Percentiles rank a stretch among this genome's conserved stretches.
Evolutionary conservation across 1,140 invertebrate genomes (phyloP).

Genomic region (Coptotermes formosanus): DNA sequence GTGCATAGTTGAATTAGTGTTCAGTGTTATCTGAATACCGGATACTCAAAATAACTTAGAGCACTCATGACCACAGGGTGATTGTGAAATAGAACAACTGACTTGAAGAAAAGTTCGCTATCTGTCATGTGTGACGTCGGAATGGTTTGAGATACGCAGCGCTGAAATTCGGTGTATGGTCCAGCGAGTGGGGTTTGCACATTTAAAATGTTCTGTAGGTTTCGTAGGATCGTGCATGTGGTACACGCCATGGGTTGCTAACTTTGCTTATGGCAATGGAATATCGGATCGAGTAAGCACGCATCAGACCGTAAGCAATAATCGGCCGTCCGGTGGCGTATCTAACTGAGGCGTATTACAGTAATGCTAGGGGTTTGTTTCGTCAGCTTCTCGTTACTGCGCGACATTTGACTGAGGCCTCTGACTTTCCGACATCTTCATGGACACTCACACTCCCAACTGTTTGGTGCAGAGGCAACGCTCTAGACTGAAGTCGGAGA

Average conservation of each 20-base stretch:
- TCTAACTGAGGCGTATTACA: neutral
- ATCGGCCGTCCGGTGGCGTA: neutral
- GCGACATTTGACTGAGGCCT: no score
- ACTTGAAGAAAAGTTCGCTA: no score
- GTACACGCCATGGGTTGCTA: neutral
- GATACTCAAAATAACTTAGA: no score
- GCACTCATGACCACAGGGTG: no score
- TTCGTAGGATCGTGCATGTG: neutral
- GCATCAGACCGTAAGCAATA: neutral
- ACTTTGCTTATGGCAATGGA: neutral
- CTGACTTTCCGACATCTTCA: no score
- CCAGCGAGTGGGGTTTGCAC: neutral
- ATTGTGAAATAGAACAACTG: no score
- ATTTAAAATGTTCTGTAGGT: neutral
- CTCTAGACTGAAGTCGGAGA: no score
- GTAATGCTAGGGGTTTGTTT: neutral
- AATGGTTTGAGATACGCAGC: neutral
- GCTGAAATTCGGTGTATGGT: neutral
- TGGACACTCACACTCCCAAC: no score
- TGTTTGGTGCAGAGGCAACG: no score
- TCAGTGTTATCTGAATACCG: no score
- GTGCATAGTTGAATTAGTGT: no score
- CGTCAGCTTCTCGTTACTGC: no score
- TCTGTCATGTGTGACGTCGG: neutral
- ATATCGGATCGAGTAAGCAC: slow-evolving; percentile 5